Percentiles rank a stretch among this genome's conserved stretches.
Conservation (phyloP, 1,140 invertebrate genomes). For the Papilio machaon region DNA sequence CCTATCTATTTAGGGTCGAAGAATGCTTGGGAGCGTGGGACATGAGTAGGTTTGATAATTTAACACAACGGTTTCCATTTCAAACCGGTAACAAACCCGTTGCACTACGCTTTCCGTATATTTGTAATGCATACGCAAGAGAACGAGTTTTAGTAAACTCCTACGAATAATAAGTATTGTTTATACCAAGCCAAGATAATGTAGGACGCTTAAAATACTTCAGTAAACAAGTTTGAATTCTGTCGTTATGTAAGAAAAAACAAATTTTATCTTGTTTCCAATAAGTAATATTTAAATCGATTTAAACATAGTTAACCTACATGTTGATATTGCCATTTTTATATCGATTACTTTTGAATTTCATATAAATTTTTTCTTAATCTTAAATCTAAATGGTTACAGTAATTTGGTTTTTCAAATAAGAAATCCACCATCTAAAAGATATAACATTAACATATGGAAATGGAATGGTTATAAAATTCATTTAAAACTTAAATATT, state of each 20-base stretch:
- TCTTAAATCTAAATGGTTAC: neutral
- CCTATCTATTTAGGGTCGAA: conserved; percentile 29
- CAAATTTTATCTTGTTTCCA: neutral
- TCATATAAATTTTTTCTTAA: neutral
- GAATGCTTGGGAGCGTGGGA: conserved; percentile 31
- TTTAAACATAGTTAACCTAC: neutral
- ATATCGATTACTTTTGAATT: neutral
- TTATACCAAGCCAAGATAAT: neutral
- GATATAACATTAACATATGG: neutral
- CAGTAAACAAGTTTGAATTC: neutral
- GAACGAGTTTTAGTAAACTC: conserved; percentile 27
- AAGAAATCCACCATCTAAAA: neutral
- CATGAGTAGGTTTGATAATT: conserved; percentile 33
- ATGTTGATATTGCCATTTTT: neutral
- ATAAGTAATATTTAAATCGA: neutral
- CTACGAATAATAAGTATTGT: conserved; percentile 30
- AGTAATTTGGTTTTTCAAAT: neutral
- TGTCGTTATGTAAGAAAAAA: neutral
- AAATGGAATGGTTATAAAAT: neutral
- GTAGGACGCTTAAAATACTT: neutral
- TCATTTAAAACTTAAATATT: neutral
- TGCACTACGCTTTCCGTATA: conserved; percentile 19
- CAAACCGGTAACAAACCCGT: conserved; percentile 36
- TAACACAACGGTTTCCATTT: conserved; percentile 27
- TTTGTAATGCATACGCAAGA: conserved; percentile 24